Percentiles rank a stretch among this genome's conserved stretches.
These are phyloP conservation scores for Drosophila teissieri DNA, from an alignment of 1,140 invertebrate species.

Conservation along the genomic window DNA sequence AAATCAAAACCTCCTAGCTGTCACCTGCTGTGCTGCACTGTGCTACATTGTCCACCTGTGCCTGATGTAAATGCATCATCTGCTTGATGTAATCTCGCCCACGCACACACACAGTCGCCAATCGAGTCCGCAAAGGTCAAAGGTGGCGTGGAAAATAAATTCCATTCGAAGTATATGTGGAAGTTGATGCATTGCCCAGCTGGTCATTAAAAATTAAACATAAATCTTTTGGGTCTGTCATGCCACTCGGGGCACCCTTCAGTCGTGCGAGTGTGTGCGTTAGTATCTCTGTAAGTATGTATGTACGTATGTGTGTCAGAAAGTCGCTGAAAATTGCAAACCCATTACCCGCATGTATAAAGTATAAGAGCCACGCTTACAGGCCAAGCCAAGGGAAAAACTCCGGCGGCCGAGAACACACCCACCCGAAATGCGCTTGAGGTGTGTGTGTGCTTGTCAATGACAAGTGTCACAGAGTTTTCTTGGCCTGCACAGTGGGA, in stretches of 20 bases:
- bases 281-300: slow-evolving; percentile 2
- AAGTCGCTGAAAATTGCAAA: slow-evolving; percentile 67
- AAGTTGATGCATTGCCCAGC: slow-evolving; percentile 63
- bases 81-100: slow-evolving; percentile 36
- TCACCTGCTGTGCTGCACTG: slow-evolving; percentile 40
- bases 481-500: slow-evolving; percentile 32
- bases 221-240: slow-evolving; percentile 58
- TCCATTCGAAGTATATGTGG: slow-evolving; percentile 36
- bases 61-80: slow-evolving; percentile 8
- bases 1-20: slow-evolving; percentile 24
- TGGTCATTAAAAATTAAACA: slow-evolving; percentile 70
- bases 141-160: slow-evolving; percentile 57
- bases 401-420: slow-evolving; percentile 51
- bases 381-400: slow-evolving; percentile 41
- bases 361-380: slow-evolving; percentile 65
- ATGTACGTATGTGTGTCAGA: slow-evolving; percentile 61
- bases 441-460: slow-evolving; percentile 27
- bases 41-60: slow-evolving; percentile 50
- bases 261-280: not conserved
- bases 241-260: slow-evolving; percentile 30
- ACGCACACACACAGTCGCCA: slow-evolving; percentile 16
- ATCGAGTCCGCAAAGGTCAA: slow-evolving; percentile 51
- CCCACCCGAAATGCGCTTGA: slow-evolving; percentile 37
- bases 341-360: slow-evolving; percentile 60
- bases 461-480: slow-evolving; percentile 66